Conservation (phyloP, 1,140 invertebrate species). For the Mesaphorura yosii region DNA sequence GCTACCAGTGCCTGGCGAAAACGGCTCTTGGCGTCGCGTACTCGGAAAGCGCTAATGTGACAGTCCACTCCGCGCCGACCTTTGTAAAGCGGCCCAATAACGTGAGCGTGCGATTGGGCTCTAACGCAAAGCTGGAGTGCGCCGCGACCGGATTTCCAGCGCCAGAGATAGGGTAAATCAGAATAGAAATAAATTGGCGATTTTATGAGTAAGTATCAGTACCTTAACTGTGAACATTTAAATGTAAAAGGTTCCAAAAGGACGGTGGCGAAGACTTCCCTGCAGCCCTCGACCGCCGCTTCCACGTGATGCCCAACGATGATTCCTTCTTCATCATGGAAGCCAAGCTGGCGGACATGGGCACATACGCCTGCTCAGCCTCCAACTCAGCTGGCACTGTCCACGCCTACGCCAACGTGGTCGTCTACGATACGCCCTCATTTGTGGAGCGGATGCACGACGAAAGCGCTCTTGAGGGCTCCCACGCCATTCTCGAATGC, state of each 20-base stretch:
- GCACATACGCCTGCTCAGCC: conserved; percentile 87
- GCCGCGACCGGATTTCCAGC: conserved; percentile 74
- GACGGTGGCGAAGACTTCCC: conserved; percentile 92
- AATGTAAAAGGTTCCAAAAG: conserved; percentile 66
- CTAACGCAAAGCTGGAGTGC: conserved; percentile 79
- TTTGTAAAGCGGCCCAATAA: conserved; percentile 76
- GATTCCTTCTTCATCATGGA: conserved; percentile 85
- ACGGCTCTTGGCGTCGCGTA: conserved; percentile 80
- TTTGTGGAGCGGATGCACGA: conserved; percentile 74
- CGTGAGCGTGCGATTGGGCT: conserved; percentile 68
- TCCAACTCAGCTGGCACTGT: conserved; percentile 76
- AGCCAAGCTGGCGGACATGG: conserved; percentile 74
- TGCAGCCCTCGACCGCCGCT: conserved; percentile 78
- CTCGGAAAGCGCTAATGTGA: conserved; percentile 70
- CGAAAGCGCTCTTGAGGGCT: conserved; percentile 27
- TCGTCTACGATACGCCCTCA: conserved; percentile 69
- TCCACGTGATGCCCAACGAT: conserved; percentile 84
- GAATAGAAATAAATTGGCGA: not conserved
- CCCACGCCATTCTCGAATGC: conserved; percentile 41
- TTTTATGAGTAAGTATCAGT: not conserved
- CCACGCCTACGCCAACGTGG: conserved; percentile 75
- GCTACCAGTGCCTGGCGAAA: conserved; percentile 83
- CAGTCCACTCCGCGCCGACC: conserved; percentile 67
- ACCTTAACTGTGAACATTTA: conserved; percentile 14
- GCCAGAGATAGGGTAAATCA: conserved; percentile 80